Evolutionary conservation across 2,797 vertebrate species (phyloP).

Genomic region (Gobionotothen gibberifrons): DNA sequence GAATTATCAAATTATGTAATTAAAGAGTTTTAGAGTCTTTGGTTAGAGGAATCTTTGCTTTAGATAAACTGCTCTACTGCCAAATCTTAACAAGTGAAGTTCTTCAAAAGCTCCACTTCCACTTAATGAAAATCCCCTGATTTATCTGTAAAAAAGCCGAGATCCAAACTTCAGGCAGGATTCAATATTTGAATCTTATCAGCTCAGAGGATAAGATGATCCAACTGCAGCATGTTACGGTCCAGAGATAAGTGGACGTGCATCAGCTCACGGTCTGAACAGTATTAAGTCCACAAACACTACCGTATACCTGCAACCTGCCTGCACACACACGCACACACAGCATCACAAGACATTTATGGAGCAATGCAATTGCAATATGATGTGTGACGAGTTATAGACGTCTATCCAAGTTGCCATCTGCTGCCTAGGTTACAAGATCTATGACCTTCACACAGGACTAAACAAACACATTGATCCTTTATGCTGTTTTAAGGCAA

Average conservation of each 20-base stretch:
- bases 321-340: neutral
- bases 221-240: slow-evolving; percentile 11
- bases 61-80: neutral
- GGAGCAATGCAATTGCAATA: slow-evolving; percentile 32
- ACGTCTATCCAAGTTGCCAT: neutral
- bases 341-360: slow-evolving; percentile 39
- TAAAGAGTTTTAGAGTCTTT: slow-evolving; percentile 1
- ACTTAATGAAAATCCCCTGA: neutral
- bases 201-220: slow-evolving; percentile 33
- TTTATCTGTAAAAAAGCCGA: neutral
- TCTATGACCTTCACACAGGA: neutral
- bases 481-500: neutral
- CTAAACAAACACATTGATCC: neutral
- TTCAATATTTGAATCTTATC: slow-evolving; percentile 37
- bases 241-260: slow-evolving; percentile 46
- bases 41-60: slow-evolving; percentile 1
- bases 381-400: slow-evolving; percentile 19
- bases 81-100: neutral
- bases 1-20: slow-evolving; percentile 15
- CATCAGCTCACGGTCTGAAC: slow-evolving; percentile 30
- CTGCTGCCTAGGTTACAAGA: slow-evolving; percentile 13
- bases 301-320: neutral
- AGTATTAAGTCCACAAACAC: slow-evolving; percentile 25
- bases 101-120: neutral
- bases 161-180: slow-evolving; percentile 3